Evolutionary conservation across 2,797 vertebrate genomes (phyloP).

Genomic region (Limnodromus scolopaceus): DNA sequence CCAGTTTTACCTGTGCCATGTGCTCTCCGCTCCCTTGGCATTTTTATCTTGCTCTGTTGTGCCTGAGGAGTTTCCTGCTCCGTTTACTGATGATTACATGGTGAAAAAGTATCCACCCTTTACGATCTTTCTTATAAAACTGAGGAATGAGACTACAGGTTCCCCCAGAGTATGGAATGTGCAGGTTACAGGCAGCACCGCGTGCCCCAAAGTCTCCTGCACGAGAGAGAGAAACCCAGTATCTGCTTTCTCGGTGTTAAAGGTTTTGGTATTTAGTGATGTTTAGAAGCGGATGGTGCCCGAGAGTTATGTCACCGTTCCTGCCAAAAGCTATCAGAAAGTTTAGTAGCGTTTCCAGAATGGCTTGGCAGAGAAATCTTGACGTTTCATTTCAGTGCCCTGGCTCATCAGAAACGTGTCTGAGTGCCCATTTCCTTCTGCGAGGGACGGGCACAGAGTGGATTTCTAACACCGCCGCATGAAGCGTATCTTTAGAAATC

Average conservation of each 20-base stretch:
- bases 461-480: neutral
- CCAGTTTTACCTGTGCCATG: conserved; percentile 22
- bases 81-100: neutral
- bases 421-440: neutral
- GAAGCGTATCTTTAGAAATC: neutral
- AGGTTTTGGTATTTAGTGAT: neutral
- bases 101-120: neutral
- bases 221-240: neutral
- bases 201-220: neutral
- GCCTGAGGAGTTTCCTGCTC: conserved; percentile 35
- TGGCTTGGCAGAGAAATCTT: neutral
- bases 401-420: neutral
- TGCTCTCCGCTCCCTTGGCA: neutral
- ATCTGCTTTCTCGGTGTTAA: neutral
- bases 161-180: neutral
- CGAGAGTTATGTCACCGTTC: fast-evolving
- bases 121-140: neutral
- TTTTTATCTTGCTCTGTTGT: conserved; percentile 25
- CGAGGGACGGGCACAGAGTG: fast-evolving
- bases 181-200: neutral
- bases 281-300: neutral
- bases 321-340: neutral
- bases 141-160: neutral
- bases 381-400: neutral
- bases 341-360: neutral